These are phyloP conservation scores for Rhopalosiphum maidis DNA, from an alignment of 1,140 invertebrate genomes.

Conservation along the genomic window DNA sequence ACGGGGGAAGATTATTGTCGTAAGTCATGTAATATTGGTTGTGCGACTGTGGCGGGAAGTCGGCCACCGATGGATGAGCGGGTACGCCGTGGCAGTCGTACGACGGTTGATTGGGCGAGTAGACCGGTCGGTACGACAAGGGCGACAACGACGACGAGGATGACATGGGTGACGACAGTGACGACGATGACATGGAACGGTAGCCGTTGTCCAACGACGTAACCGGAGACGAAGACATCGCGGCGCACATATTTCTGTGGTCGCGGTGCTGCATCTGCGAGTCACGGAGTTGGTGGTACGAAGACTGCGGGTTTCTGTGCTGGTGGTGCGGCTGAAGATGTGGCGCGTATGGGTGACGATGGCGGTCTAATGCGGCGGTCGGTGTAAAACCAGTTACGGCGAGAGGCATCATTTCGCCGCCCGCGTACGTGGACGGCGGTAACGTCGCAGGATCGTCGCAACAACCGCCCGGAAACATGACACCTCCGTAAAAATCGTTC, in stretches of 20 bases:
- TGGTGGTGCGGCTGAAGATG: neutral
- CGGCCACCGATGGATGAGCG: slow-evolving; percentile 32
- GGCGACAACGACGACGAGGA: neutral
- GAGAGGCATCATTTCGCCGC: neutral
- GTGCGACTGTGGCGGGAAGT: neutral
- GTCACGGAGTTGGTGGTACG: neutral
- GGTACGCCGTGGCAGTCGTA: slow-evolving; percentile 42
- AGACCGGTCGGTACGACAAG: neutral
- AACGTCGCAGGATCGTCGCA: neutral
- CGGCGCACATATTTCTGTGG: neutral
- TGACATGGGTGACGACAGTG: neutral
- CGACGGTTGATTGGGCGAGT: neutral
- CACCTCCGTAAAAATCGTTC: neutral
- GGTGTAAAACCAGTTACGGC: neutral
- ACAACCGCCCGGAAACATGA: slow-evolving; percentile 9
- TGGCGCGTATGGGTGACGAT: neutral
- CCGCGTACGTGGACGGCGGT: neutral
- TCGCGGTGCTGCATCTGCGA: neutral
- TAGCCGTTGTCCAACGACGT: neutral
- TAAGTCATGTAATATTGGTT: neutral
- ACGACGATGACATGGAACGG: neutral
- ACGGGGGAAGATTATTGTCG: neutral
- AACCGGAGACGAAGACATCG: neutral
- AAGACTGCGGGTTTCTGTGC: neutral
- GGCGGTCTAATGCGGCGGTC: neutral